A percentile compares a stretch with the other conserved stretches of the same genome.
These are phyloP conservation scores for Galemys pyrenaicus DNA, from an alignment of 2,113 vertebrate species.

Conservation along the genomic window DNA sequence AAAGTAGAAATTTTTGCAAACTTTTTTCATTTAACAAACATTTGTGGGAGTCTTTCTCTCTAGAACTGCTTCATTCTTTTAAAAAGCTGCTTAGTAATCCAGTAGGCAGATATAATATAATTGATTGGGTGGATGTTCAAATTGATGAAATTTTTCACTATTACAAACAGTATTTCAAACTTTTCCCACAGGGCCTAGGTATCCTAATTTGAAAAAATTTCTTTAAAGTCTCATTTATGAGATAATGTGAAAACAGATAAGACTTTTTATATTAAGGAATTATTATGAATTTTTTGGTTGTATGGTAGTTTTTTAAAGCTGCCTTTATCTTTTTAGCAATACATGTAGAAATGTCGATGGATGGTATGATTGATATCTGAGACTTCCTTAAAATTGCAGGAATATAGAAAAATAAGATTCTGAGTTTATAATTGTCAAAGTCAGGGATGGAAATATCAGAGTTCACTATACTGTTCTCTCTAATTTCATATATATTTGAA, in stretches of 20 bases:
- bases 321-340: neutral
- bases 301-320: neutral
- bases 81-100: neutral
- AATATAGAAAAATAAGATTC: neutral
- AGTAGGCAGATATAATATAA: neutral
- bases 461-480: neutral
- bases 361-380: no score
- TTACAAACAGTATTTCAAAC: neutral
- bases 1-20: neutral
- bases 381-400: conserved; percentile 16
- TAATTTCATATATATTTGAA: conserved; percentile 30
- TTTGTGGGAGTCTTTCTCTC: conserved; percentile 10
- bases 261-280: neutral
- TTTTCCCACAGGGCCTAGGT: no score
- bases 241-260: neutral
- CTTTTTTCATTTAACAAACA: conserved; percentile 8
- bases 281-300: neutral
- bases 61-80: neutral
- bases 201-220: neutral
- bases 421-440: neutral
- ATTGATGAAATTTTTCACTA: neutral
- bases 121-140: neutral
- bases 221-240: neutral
- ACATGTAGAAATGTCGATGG: neutral
- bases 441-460: neutral